Base-by-base conservation (phyloP, 1,140 invertebrate species). In the Aphelinus certus region DNA sequence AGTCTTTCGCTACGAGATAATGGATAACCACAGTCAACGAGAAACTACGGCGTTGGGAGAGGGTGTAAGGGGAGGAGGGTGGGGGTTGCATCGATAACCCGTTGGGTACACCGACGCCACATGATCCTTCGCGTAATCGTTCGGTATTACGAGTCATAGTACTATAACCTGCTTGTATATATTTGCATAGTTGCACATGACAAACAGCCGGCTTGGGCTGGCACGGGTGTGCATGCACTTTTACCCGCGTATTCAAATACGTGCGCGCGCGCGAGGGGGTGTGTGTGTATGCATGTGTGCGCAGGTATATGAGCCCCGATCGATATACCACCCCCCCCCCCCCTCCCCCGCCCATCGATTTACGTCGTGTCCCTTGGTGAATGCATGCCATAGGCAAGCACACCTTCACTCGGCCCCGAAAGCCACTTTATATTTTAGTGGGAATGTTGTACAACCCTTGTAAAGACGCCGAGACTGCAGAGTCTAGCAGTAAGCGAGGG, bases 381-480 rank as follows among this genome's bases (percentile, higher is more conserved):
- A 63, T 68, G 64, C 57, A 75, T 57, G 46, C 57, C 72, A 64
- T 53, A 62, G 72, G 64, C 62, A 73, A 66, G 47, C 42, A 7
- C 49, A 47, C 43, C 73, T 78, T 76, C 75, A 83, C 84, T 86
- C 85, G 83, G 81, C 82, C 68, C 83, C 81, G 75, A 83, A 85
- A 85, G 82, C 82, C 85, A 86, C 85, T 86, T 87, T 85, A 86
- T 87, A 87, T 87, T 86, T 87, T 85, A 87, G 85, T 86, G 83
- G 82, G 82, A 84, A 83, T 85, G 84, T 86, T 85, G 81, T 85
- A 85, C 85, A 85, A 84, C 83, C 83, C 83, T 84, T 83, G 75
- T 78, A 79, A 83, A 81, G 80, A 85, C 83, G 82, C 82, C 76
- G 74, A 80, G 51, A 26, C 26, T 26, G 26, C 26, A 26, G 26